Evolutionary conservation across 2,113 vertebrate genomes (phyloP).

Genomic region (Henicopernis longicauda): DNA sequence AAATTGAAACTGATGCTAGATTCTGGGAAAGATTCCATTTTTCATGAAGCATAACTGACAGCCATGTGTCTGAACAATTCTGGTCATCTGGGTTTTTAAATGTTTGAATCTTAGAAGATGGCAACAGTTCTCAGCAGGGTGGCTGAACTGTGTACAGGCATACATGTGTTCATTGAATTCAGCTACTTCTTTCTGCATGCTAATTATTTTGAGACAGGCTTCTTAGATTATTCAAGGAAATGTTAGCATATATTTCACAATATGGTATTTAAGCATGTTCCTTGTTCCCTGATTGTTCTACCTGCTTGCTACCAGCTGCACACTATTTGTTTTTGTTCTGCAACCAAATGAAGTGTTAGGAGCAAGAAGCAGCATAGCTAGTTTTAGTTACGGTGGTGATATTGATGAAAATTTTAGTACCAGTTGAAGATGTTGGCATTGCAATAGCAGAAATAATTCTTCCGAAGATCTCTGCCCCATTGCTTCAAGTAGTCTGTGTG

Average conservation of each 20-base stretch:
- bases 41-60: neutral
- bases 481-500: neutral
- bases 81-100: neutral
- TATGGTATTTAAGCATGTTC: neutral
- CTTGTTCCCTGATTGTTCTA: neutral
- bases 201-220: neutral
- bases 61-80: neutral
- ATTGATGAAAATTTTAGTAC: too few species aligned
- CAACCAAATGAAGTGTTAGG: rapidly evolving
- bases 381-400: neutral
- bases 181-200: neutral
- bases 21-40: neutral
- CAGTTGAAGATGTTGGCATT: neutral
- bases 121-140: neutral
- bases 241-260: neutral
- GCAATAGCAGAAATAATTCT: neutral
- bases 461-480: neutral
- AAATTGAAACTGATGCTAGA: neutral
- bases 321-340: neutral
- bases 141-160: neutral
- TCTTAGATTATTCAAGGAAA: neutral
- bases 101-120: neutral
- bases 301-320: neutral
- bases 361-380: neutral
- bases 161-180: neutral